Percentiles rank a stretch among this genome's conserved stretches.
Evolutionary conservation across 2,797 vertebrate genomes (phyloP).

Genomic region (Paedocypris micromegethes): DNA sequence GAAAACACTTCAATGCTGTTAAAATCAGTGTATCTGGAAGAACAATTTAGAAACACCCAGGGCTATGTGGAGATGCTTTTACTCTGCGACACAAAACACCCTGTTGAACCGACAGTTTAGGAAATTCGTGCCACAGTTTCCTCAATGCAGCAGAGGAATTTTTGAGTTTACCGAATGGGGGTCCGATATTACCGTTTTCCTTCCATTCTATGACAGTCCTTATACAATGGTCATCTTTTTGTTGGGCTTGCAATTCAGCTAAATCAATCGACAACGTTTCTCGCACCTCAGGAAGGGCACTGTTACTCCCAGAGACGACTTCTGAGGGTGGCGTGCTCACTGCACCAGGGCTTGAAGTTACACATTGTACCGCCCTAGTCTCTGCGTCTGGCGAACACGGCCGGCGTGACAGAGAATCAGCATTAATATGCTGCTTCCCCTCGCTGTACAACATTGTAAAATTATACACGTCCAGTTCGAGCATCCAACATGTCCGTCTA

Average conservation of each 20-base stretch:
- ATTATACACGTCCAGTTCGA: conserved; percentile 19
- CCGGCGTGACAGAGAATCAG: neutral
- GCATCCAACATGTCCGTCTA: conserved; percentile 2
- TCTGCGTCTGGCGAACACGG: neutral
- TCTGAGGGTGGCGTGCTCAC: neutral
- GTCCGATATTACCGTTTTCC: neutral
- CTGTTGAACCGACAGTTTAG: neutral
- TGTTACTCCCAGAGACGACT: neutral
- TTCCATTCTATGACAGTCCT: conserved; percentile 12
- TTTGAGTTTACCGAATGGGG: conserved; percentile 1
- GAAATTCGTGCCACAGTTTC: neutral
- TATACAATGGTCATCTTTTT: conserved; percentile 18
- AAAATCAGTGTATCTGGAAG: neutral
- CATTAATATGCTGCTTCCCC: conserved; percentile 12
- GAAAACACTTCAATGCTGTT: conserved; percentile 3
- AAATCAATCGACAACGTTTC: conserved; percentile 9
- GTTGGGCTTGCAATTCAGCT: conserved; percentile 1
- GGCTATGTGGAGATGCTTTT: neutral
- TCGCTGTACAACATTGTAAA: conserved; percentile 5
- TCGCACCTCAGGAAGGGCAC: neutral
- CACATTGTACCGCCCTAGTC: conserved; percentile 17
- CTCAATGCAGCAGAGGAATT: neutral
- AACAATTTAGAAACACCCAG: neutral
- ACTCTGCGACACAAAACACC: neutral
- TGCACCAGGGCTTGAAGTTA: neutral